phyloP scores from a whole-genome alignment of 2,797 vertebrate species.

The Phataginus tetradactyla region DNA sequence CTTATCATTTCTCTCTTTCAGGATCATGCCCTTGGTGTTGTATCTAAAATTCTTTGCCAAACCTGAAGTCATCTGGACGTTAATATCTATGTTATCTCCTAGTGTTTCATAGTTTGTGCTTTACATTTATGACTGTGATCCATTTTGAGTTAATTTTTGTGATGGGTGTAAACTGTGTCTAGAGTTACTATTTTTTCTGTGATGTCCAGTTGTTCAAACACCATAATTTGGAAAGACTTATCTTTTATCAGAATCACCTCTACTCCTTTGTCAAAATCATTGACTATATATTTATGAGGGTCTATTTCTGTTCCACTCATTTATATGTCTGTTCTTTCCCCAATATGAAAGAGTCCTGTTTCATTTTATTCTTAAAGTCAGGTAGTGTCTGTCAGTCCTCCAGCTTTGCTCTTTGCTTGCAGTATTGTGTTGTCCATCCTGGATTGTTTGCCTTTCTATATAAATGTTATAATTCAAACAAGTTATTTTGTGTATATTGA shows the following conservation, averaged over 20 bases:
- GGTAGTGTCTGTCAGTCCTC: background rate
- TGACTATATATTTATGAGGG: background rate
- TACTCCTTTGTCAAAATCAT: background rate
- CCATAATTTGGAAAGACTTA: background rate
- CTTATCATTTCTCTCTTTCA: background rate
- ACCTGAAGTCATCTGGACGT: background rate
- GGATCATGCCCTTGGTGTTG: background rate
- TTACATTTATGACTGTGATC: background rate
- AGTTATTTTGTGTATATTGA: background rate
- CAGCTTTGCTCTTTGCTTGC: background rate
- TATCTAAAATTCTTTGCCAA: too few species aligned
- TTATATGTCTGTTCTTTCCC: background rate
- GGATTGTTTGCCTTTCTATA: background rate
- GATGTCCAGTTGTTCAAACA: background rate
- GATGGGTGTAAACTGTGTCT: background rate
- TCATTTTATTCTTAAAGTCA: background rate
- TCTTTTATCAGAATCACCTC: background rate
- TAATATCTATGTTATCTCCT: background rate
- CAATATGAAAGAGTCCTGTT: background rate
- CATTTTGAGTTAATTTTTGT: background rate
- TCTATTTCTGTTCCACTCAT: background rate
- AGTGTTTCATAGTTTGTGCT: background rate
- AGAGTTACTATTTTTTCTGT: background rate
- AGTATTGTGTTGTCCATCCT: background rate
- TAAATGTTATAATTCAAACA: background rate